Evolutionary conservation across 2,888 invertebrate genomes (phyloP).

Genomic region (Cerceris rybyensis): DNA sequence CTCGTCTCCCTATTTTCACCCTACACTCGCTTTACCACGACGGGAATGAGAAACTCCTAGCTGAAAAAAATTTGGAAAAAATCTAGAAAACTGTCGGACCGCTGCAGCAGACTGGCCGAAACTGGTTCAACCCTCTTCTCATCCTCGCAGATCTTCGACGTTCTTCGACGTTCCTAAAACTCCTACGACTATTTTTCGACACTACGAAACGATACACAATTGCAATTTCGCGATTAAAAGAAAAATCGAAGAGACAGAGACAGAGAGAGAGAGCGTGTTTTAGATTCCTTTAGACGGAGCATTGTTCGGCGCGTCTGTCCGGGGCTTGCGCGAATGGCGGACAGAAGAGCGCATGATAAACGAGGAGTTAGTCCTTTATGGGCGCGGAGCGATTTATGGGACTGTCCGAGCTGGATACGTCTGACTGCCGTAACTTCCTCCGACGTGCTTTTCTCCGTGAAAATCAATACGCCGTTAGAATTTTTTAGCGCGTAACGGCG

Average conservation of each 20-base stretch:
- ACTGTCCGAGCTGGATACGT: constrained; percentile 40
- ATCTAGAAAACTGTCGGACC: too few species aligned
- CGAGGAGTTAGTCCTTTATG: constrained; percentile 59
- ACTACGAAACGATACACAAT: background rate
- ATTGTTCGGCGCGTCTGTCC: constrained; percentile 26
- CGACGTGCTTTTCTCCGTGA: background rate
- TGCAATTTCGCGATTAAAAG: background rate
- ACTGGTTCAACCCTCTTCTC: too few species aligned
- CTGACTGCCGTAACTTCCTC: constrained; percentile 29
- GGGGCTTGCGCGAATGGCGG: constrained; percentile 18
- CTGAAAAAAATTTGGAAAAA: too few species aligned
- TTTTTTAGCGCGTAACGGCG: too few species aligned
- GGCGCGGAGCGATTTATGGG: constrained; percentile 55
- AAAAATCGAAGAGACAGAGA: background rate
- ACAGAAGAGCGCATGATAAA: constrained; percentile 60
- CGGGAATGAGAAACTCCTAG: too few species aligned
- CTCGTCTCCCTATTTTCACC: background rate
- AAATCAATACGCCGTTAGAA: background rate
- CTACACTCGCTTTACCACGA: background rate
- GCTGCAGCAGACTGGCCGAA: too few species aligned
- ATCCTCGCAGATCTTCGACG: too few species aligned
- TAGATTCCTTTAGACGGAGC: constrained; percentile 20
- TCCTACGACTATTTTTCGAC: too few species aligned
- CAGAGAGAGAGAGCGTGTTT: constrained; percentile 3
- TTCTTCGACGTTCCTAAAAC: too few species aligned